Evolutionary conservation across 2,888 invertebrate genomes (phyloP), one percentile per base, ranked within the genome.

Genomic region (Willowsia nigromaculata): DNA sequence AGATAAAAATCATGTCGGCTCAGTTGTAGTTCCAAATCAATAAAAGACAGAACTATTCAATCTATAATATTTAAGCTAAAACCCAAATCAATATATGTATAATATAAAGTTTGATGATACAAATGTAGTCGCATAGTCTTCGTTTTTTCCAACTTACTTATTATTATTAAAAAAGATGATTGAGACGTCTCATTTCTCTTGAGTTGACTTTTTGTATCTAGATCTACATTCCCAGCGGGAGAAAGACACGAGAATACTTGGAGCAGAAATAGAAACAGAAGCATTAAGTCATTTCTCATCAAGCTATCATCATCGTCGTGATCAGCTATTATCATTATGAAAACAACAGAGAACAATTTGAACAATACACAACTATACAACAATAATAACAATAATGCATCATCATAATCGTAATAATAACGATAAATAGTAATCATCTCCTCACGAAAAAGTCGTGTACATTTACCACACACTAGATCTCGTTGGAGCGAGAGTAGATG

Each of bases 231-330:
- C 59, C 27, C 59, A 81, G 81, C 62, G 33, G 59, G 62, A 18
- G 22, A 5, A 56, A 30, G 62, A 30, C 62, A 62, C 2, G 62
- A 25, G 27, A 27, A 6, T 62, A 25, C 7, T 27, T 15, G 56
- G 7, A 27, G 25, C 37, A 53, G 2, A 81, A 33, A 53, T 40
- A 27, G 65, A 56, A 40, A 40, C 80, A 65, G 47, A n/a, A 65
- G 65, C 82, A 65, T 62, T 40, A 83, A 68, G 83, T 37, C 50
- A 68, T 83, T 83, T 83, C 30, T 65, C 47, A 47, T 82, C 82
- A 65, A 74, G 47, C n/a, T n/a, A n/a, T n/a, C n/a, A n/a, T n/a
- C n/a, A n/a, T n/a, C n/a, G n/a, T n/a, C n/a, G n/a, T 53, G 53
- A 78, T 53, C 53, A 53, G n/a, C 53, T 47, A 9, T 30, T 74